These are phyloP conservation scores for Hermetia illucens DNA, from an alignment of 1,140 invertebrate species.

Conservation along the genomic window DNA sequence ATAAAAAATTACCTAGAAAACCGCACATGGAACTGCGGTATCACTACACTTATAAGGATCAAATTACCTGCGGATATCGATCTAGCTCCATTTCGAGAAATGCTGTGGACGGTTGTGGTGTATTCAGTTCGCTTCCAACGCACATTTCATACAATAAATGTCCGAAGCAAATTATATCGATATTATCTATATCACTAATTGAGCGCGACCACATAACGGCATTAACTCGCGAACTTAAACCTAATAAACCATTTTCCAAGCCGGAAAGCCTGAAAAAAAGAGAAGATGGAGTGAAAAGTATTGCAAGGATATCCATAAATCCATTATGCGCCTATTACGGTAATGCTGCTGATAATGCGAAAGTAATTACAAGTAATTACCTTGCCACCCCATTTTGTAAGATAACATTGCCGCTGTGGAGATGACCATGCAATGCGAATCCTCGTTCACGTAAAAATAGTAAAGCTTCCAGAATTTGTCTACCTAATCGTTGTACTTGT, in stretches of 20 bases:
- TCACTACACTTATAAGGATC: too few species aligned
- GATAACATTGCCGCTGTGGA: conserved; percentile 83
- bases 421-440: conserved; percentile 70
- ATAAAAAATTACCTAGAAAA: conserved; percentile 4
- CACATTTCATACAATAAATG: conserved; percentile 86
- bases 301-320: background rate
- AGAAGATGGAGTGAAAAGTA: background rate
- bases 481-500: conserved; percentile 71
- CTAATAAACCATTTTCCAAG: conserved; percentile 71
- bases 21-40: too few species aligned
- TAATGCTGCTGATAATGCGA: too few species aligned
- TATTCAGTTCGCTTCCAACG: conserved; percentile 62
- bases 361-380: conserved; percentile 20
- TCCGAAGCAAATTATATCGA: conserved; percentile 63
- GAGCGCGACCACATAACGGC: conserved; percentile 33
- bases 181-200: conserved; percentile 40
- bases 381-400: conserved; percentile 76
- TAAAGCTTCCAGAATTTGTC: conserved; percentile 77
- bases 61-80: conserved; percentile 54
- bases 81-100: conserved; percentile 56
- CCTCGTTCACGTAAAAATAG: conserved; percentile 75
- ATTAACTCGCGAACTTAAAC: conserved; percentile 51
- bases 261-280: conserved; percentile 70
- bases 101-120: conserved; percentile 51
- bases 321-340: too few species aligned